These are phyloP conservation scores for Antrozous pallidus DNA, from an alignment of 2,797 vertebrate genomes.

Conservation along the genomic window DNA sequence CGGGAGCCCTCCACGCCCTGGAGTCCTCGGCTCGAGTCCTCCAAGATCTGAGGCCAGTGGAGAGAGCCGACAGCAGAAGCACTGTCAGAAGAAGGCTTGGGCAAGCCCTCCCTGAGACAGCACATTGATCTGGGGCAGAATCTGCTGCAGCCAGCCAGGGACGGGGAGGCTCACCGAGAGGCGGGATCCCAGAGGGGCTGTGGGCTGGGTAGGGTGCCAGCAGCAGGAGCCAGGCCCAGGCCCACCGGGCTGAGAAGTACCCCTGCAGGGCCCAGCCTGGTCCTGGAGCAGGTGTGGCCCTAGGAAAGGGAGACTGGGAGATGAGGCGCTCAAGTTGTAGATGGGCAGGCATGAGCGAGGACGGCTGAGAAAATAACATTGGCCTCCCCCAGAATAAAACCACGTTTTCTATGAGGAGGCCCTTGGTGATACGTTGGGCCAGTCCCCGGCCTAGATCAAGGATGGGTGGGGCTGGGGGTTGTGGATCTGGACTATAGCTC, in stretches of 20 bases:
- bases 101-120: neutral
- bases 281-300: conserved; percentile 7
- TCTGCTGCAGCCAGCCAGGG: neutral
- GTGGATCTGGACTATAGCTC: neutral
- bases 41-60: conserved; percentile 90
- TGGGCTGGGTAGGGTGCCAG: neutral
- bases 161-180: neutral
- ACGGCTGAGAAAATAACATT: neutral
- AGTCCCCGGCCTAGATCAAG: neutral
- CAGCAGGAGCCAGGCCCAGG: neutral
- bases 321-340: neutral
- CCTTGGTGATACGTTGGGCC: neutral
- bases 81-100: conserved; percentile 63
- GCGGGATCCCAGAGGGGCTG: neutral
- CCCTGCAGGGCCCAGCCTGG: neutral
- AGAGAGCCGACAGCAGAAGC: conserved; percentile 29
- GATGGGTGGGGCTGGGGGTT: neutral
- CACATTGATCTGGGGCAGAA: neutral
- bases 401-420: conserved; percentile 45
- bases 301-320: neutral
- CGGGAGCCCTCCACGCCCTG: conserved; percentile 87
- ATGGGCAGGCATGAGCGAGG: neutral
- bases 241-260: neutral
- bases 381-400: conserved; percentile 61
- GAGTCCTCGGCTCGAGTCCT: conserved; percentile 95